Base-by-base conservation (phyloP, 2,113 vertebrate genomes). In the Platichthys flesus region DNA sequence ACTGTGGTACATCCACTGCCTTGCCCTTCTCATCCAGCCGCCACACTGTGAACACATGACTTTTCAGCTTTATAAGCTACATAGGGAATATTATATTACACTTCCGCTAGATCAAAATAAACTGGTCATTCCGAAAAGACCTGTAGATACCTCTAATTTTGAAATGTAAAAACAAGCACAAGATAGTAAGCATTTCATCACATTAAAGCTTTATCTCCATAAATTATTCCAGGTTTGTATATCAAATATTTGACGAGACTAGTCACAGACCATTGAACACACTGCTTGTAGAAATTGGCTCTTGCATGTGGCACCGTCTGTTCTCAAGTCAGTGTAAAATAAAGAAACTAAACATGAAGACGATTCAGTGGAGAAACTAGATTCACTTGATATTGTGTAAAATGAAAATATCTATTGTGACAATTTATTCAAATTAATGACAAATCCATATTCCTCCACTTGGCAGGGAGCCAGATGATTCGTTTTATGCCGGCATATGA, bases 361-460 rank as follows among this genome's bases (percentile, higher is more conserved):
- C 2, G 23, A 66, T 24, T 67, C 2, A 56, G 18, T 14, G 8
- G 21, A 56, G n/a, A 67, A 67, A 42, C 0, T 3, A 67, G 40
- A 26, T 31, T 2, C 47, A 78, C 70, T 59, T 63, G 9, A 60
- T 76, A 52, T n/a, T 31, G 31, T 26, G 21, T 20, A 5, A 67
- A 67, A 45, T 52, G 57, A n/a, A 61, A 74, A 64, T 49, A 66
- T 37, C 26, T 62, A 67, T 62, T 63, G 23, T 76, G 74, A 73
- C 28, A 78, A 76, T 80, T 74, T 66, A 79, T 85, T 84, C 45
- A 73, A 82, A 82, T 80, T 62, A 59, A 31, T 37, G 49, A 79
- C 23, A 71, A 78, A 77, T 74, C 54, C 24, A 70, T 83, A 31
- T 35, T 62, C 68, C 71, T 64, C 64, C 31, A 84, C 18, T 60